Base-by-base conservation (phyloP, 1,140 invertebrate species). In the Eumeta japonica region DNA sequence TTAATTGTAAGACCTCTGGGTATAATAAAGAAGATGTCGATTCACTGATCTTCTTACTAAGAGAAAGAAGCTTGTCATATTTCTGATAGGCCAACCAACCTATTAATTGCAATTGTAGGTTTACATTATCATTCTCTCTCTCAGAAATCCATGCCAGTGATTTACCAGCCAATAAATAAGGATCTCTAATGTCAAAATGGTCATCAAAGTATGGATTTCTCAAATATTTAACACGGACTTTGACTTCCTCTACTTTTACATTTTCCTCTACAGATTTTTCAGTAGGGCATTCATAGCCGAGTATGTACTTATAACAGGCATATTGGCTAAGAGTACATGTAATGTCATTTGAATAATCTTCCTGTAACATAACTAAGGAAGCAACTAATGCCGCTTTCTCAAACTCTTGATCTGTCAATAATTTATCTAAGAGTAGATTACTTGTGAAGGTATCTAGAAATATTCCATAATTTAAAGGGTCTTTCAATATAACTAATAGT, bases 381-480 rank as follows among this genome's bases (percentile, higher is more conserved):
- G 90, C 89, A 12, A 94, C 72, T 61, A 83, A 83, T 0, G 88
- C 84, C 7, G 92, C 93, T 44, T 82, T 81, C 51, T 68, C 62
- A 62, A 75, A 86, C 57, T 93, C 79, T 34, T 85, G 65, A 3
- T 77, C 66, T 52, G 86, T 83, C 12, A 96, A 64, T 47, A 92
- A 86, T 18, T 79, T 73, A 53, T 96, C 85, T 74, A 97, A 80
- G n/a, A 94, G 63, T 10, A 95, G 73, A 70, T 92, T 93, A 28
- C 83, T 84, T 27, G 80, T 75, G 50, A 86, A 86, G 37, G 84
- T 65, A 73, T 97, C 91, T 10, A 90, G 79, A 58, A 97, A 96
- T 17, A 98, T 68, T 1, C 95, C 94, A 75, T 90, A 97, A 54
- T 88, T 88, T 9, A 93, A 65, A 32, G 92, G 82, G 58, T 94